Evolutionary conservation across 2,113 vertebrate genomes (phyloP).

Genomic region (Microcebus jonahi): DNA sequence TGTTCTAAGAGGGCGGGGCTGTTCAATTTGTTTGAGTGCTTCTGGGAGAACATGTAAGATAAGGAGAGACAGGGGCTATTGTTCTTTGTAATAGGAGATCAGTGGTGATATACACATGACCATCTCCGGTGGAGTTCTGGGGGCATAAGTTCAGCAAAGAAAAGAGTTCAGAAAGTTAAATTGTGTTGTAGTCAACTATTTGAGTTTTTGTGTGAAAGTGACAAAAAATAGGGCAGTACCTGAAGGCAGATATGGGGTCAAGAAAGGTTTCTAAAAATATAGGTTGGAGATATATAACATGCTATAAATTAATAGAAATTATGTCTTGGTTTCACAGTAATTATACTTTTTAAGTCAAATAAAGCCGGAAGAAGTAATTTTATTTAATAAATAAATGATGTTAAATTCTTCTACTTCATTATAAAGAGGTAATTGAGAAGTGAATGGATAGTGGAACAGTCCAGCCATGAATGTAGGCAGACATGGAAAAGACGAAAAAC

Average conservation of each 20-base stretch:
- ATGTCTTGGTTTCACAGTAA: neutral
- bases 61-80: neutral
- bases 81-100: conserved; percentile 42
- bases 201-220: conserved; percentile 20
- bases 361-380: neutral
- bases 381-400: neutral
- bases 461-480: neutral
- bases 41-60: neutral
- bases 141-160: neutral
- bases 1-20: neutral
- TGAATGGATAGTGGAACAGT: neutral
- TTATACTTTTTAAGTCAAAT: neutral
- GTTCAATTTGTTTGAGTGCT: neutral
- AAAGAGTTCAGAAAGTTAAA: conserved; percentile 31
- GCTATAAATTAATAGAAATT: neutral
- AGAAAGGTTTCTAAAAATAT: neutral
- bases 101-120: neutral
- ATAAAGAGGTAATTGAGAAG: neutral
- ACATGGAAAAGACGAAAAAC: neutral
- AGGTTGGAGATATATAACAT: neutral
- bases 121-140: neutral
- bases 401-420: neutral
- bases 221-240: neutral
- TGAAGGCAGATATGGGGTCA: neutral
- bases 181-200: neutral